These are phyloP conservation scores for Bombus pyrosoma DNA, from an alignment of 1,140 invertebrate genomes.

Conservation along the genomic window DNA sequence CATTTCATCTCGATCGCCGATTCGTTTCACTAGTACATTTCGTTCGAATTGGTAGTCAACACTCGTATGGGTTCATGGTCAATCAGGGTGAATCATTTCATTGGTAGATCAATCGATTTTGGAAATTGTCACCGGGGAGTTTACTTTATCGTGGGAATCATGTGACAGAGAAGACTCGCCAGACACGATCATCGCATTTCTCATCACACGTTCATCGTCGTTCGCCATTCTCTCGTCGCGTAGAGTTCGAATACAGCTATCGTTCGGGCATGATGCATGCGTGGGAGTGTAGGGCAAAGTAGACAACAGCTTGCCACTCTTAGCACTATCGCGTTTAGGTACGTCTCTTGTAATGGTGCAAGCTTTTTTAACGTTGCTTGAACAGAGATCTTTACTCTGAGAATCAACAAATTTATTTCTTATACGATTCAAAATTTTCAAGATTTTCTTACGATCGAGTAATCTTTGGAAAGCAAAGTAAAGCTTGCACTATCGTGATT, in stretches of 20 bases:
- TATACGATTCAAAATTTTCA: background rate
- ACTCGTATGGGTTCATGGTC: background rate
- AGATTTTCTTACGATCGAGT: background rate
- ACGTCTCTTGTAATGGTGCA: background rate
- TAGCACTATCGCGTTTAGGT: background rate
- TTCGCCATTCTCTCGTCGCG: constrained; percentile 50
- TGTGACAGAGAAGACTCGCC: background rate
- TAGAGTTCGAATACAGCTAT: constrained; percentile 49
- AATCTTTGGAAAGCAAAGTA: background rate
- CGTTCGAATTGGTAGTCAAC: background rate
- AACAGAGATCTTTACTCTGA: background rate
- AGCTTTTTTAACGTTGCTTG: background rate
- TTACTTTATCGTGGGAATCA: constrained; percentile 17
- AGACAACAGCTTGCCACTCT: constrained; percentile 12
- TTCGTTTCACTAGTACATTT: background rate
- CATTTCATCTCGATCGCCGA: background rate
- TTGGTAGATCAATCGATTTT: background rate
- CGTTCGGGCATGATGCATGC: constrained; percentile 61
- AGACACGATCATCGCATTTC: constrained; percentile 20
- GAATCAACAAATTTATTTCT: background rate
- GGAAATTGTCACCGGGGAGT: background rate
- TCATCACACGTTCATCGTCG: constrained; percentile 44
- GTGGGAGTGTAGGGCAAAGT: constrained; percentile 16
- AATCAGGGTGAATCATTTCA: background rate
- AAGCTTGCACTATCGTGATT: background rate